Evolutionary conservation across 1,140 invertebrate genomes (phyloP), one percentile per base, ranked within the genome.

Genomic region (Camponotus pennsylvanicus): DNA sequence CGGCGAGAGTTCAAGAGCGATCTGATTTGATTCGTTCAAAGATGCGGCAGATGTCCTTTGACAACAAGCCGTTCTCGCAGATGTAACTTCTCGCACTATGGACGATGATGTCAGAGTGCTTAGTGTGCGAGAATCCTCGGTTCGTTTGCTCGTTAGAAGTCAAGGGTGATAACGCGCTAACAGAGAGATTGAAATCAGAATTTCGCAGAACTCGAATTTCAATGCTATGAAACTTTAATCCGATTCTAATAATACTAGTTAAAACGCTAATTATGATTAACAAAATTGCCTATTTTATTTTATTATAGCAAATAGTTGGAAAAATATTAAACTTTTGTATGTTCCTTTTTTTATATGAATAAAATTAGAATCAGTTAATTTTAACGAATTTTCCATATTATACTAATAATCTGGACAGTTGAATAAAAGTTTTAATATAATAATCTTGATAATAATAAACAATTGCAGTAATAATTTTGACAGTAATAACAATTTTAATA

Each of bases 21-120:
- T 40, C 59, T 67, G 83, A 85, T 64, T 67, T 42, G 83, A 78
- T 42, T 70, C 73, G 61, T 61, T 73, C 66, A 15, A 52, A 52
- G 42, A 55, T 52, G 75, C 40, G 59, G 86, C 86, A 86, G 85
- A 75, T 88, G 75, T 57, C 67, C 76, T 86, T 86, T 86, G 86
- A 88, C 75, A 71, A 77, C 86, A 79, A 79, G 79, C 78, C 76
- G 75, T 71, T 37, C 75, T 61, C 42, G 49, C 49, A 18, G 49
- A 52, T 52, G 6, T n/a, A 67, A 18, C 13, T 67, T 67, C 32
- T 67, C 64, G 34, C 3, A 34, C 63, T 27, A 27, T 21, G 32
- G 18, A 15, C 73, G 83, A 66, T 71, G 69, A 80, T 73, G 67
- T 70, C 37, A 18, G 66, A 69, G 9, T 49, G 52, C 49, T 59